phyloP scores from a whole-genome alignment of 2,888 invertebrate species.

The Caenorhabditis imperialis region DNA sequence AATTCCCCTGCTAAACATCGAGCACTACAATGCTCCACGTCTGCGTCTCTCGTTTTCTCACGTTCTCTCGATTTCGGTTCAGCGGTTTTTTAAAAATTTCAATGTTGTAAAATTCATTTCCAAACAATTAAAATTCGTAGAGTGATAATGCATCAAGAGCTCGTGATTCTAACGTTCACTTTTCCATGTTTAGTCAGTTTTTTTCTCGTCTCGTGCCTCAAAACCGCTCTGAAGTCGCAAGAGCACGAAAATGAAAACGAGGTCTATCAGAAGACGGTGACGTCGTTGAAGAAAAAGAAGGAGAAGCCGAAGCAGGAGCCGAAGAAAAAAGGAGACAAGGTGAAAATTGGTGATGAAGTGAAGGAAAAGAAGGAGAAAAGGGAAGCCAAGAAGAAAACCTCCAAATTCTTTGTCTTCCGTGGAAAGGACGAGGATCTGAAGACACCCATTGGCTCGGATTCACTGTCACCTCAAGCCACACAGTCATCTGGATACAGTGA shows the following conservation, averaged over 20 bases:
- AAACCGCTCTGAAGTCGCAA: constrained; percentile 22
- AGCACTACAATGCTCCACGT: constrained; percentile 23
- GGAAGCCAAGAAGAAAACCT: constrained; percentile 25
- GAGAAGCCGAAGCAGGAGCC: background rate
- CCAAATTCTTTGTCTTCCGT: constrained; percentile 29
- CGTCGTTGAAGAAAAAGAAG: background rate
- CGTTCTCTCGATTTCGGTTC: background rate
- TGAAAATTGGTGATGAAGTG: background rate
- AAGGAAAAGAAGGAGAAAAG: constrained; percentile 12
- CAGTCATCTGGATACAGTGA: constrained; percentile 19
- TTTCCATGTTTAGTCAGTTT: constrained; percentile 27
- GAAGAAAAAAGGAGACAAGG: too few relatives aligned
- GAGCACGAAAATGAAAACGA: constrained; percentile 1
- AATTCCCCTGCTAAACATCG: constrained; percentile 10
- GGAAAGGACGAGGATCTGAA: constrained; percentile 32
- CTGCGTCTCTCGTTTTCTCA: constrained; percentile 7
- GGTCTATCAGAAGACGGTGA: constrained; percentile 4
- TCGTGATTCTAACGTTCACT: constrained; percentile 14
- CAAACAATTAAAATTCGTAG: background rate
- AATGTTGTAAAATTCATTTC: too few relatives aligned
- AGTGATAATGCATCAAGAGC: constrained; percentile 29
- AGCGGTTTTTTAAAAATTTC: too few relatives aligned
- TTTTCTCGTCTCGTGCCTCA: constrained; percentile 24
- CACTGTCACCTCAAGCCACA: constrained; percentile 23
- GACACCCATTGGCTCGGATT: constrained; percentile 13